phyloP scores from a whole-genome alignment of 2,113 vertebrate species.

The Lophochroa leadbeateri region DNA sequence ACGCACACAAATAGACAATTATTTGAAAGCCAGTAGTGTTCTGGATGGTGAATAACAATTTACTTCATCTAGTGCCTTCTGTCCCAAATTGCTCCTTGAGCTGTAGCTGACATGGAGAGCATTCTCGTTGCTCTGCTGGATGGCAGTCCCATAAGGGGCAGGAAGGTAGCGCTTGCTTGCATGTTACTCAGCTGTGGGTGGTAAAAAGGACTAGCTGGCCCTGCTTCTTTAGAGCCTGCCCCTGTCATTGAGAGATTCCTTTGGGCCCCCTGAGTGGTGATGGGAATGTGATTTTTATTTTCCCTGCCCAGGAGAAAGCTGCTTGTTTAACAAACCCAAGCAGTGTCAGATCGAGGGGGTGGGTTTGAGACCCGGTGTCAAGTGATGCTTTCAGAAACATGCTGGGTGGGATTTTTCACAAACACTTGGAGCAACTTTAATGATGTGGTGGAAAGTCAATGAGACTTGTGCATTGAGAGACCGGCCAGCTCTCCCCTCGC shows the following conservation, averaged over 20 bases:
- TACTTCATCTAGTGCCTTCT: constrained; percentile 21
- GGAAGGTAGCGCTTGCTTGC: neutral
- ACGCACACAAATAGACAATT: constrained; percentile 56
- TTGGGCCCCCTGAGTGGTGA: neutral
- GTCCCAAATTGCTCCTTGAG: constrained; percentile 14
- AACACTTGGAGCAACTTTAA: neutral
- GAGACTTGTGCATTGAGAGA: neutral
- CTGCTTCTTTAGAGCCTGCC: neutral
- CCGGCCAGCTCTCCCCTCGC: neutral
- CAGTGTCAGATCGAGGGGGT: neutral
- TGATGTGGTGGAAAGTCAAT: neutral
- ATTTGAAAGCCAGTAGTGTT: constrained; percentile 33
- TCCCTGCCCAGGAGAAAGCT: neutral
- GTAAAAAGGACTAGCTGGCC: neutral
- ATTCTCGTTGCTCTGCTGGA: neutral
- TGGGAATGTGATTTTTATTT: neutral
- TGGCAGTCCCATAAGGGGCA: neutral
- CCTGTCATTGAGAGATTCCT: neutral
- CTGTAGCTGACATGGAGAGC: neutral
- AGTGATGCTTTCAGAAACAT: neutral
- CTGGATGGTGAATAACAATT: constrained; percentile 39
- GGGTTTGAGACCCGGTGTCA: neutral
- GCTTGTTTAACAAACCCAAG: neutral
- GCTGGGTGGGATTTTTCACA: neutral
- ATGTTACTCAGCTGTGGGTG: neutral